A percentile compares a stretch with the other conserved stretches of the same genome.
Evolutionary conservation across 30 jellyfish, hydroid and myxozoan genomes (phyloP).

Genomic region (Aurelia coerulea): DNA sequence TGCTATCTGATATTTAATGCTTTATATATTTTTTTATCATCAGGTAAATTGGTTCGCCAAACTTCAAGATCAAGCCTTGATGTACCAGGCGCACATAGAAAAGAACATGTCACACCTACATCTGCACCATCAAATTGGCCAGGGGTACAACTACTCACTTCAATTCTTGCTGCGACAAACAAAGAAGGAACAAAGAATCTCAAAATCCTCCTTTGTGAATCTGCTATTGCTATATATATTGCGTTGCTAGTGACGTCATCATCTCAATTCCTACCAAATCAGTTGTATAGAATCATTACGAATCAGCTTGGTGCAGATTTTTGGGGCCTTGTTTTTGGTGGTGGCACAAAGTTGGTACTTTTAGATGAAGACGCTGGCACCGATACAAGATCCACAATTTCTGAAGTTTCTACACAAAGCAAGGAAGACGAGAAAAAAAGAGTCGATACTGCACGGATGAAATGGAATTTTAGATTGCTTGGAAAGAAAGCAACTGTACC

Average conservation of each 20-base stretch:
- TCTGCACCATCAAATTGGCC: constrained; percentile 98
- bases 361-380: constrained; percentile 66
- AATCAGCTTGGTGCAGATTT: constrained; percentile 69
- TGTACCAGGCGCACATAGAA: constrained; percentile 56
- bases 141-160: constrained; percentile 88
- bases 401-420: constrained; percentile 17
- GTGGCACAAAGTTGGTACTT: constrained; percentile 92
- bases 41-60: constrained; percentile 80
- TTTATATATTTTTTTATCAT: too few relatives aligned
- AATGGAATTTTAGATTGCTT: constrained; percentile 93
- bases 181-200: constrained; percentile 78
- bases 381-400: constrained; percentile 33
- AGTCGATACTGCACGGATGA: constrained; percentile 96
- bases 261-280: constrained; percentile 84
- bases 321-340: constrained; percentile 99
- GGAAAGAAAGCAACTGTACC: constrained; percentile 85
- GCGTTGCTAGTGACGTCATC: constrained; percentile 86
- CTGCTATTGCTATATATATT: constrained; percentile 92
- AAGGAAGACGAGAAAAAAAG: constrained; percentile 66
- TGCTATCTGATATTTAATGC: too few relatives aligned
- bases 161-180: constrained; percentile 84
- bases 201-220: constrained; percentile 86
- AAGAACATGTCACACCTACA: constrained; percentile 76
- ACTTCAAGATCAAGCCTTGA: constrained; percentile 63
- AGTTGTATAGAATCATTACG: constrained; percentile 82